A percentile compares a stretch with the other conserved stretches of the same genome.
phyloP scores from a whole-genome alignment of 2,113 vertebrate species.

The Pluvialis apricaria region DNA sequence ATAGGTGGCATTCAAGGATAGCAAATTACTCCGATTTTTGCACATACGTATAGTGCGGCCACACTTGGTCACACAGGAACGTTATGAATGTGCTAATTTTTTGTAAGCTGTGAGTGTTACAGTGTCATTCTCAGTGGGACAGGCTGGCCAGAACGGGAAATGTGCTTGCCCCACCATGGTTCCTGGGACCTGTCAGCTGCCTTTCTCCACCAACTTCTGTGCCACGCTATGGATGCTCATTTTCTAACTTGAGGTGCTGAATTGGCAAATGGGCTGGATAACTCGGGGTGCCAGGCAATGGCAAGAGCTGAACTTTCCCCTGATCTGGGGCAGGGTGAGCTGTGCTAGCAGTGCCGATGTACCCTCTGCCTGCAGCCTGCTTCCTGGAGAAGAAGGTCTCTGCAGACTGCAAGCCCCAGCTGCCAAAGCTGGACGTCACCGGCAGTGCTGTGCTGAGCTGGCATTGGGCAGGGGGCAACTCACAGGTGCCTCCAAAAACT shows the following conservation, averaged over 20 bases:
- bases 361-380: neutral
- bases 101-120: neutral
- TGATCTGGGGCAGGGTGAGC: neutral
- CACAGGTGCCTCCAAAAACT: neutral
- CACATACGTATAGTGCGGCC: neutral
- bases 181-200: neutral
- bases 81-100: neutral
- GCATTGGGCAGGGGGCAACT: accelerated
- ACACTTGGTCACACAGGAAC: neutral
- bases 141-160: neutral
- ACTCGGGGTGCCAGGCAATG: no score
- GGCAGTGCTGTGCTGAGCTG: neutral
- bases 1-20: conserved; percentile 66
- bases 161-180: accelerated
- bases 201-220: neutral
- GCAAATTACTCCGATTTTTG: conserved; percentile 11
- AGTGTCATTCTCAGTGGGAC: neutral
- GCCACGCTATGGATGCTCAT: neutral
- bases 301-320: neutral
- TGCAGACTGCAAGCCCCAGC: neutral
- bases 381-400: neutral
- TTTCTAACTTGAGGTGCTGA: neutral
- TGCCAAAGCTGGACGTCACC: neutral
- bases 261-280: neutral
- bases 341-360: accelerated